Evolutionary conservation across 1,140 invertebrate genomes (phyloP).

Genomic region (Battus philenor): DNA sequence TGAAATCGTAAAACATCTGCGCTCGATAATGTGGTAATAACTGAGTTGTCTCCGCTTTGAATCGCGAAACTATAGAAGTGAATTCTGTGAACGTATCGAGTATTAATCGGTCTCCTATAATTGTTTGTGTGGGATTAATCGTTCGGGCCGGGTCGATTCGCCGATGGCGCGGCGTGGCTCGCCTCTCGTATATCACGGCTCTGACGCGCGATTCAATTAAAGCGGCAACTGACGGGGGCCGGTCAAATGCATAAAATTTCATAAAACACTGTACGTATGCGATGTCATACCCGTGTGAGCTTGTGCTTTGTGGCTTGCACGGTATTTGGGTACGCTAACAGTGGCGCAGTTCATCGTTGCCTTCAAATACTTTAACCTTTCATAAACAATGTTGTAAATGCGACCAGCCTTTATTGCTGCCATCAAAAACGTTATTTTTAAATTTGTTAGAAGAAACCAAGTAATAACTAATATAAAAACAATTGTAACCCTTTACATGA

Average conservation of each 20-base stretch:
- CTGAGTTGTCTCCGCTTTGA: slow-evolving; percentile 51
- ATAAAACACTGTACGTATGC: slow-evolving; percentile 28
- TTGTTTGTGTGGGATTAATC: slow-evolving; percentile 61
- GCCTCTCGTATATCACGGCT: slow-evolving; percentile 50
- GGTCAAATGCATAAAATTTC: slow-evolving; percentile 44
- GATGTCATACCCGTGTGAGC: slow-evolving; percentile 30
- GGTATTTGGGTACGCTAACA: slow-evolving; percentile 21
- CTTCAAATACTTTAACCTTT: slow-evolving; percentile 1
- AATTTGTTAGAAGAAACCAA: too few species aligned
- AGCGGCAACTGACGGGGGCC: slow-evolving; percentile 45
- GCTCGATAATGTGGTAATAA: slow-evolving; percentile 43
- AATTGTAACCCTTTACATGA: too few species aligned
- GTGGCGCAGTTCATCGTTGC: too few species aligned
- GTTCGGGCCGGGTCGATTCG: slow-evolving; percentile 31
- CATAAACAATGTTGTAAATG: too few species aligned
- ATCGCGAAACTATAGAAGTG: slow-evolving; percentile 35
- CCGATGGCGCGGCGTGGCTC: slow-evolving; percentile 28
- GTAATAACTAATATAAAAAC: too few species aligned
- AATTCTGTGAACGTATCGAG: slow-evolving; percentile 47
- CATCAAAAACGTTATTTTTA: too few species aligned
- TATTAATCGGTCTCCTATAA: slow-evolving; percentile 41
- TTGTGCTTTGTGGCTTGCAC: slow-evolving; percentile 24
- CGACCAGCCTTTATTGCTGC: too few species aligned
- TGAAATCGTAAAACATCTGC: slow-evolving; percentile 42
- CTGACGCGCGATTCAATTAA: slow-evolving; percentile 63